phyloP scores from a whole-genome alignment of 2,113 vertebrate species.

The Macheiramphus alcinus region DNA sequence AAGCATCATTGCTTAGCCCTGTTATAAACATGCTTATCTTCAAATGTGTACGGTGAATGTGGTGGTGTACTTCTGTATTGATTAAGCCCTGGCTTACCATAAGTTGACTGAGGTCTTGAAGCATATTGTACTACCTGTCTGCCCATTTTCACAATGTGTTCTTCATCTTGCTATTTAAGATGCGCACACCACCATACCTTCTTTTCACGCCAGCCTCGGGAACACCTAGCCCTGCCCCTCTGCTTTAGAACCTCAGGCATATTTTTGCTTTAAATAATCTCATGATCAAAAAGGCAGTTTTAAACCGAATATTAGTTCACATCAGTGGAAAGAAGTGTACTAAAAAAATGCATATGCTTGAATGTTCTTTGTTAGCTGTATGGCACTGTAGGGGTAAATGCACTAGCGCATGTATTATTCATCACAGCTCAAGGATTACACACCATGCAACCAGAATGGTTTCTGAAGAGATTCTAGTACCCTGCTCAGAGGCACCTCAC shows the following conservation, averaged over 20 bases:
- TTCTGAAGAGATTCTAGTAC: neutral
- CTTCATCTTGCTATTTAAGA: neutral
- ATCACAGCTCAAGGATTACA: neutral
- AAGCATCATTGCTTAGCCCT: neutral
- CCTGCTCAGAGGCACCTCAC: neutral
- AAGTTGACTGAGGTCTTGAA: neutral
- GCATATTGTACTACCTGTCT: neutral
- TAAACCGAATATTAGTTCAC: neutral
- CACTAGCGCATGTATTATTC: neutral
- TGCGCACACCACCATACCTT: rapidly evolving
- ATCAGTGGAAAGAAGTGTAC: neutral
- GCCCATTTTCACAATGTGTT: neutral
- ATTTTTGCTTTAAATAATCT: neutral
- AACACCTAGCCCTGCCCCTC: neutral
- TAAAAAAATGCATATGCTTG: neutral
- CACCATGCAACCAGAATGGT: neutral
- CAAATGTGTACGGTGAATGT: neutral
- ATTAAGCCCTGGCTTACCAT: neutral
- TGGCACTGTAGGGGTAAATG: neutral
- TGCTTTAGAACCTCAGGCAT: neutral
- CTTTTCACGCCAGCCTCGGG: neutral
- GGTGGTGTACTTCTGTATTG: neutral
- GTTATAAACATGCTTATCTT: neutral
- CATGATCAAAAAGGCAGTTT: neutral
- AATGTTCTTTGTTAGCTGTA: neutral